A percentile compares a stretch with the other conserved stretches of the same genome.
phyloP scores from a whole-genome alignment of 2,797 vertebrate genomes.

The Rhynchonycteris naso region DNA sequence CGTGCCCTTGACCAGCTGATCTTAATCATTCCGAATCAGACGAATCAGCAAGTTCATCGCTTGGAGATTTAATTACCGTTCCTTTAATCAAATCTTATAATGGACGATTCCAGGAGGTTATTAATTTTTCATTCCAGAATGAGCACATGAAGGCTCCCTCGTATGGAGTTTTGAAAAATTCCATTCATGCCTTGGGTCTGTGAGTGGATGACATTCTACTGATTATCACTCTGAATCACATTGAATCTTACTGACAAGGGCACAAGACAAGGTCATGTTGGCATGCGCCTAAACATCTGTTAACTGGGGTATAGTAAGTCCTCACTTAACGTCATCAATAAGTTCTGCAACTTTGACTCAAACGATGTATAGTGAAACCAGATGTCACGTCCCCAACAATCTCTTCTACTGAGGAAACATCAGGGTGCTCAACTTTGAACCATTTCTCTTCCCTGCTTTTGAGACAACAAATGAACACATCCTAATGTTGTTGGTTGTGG shows the following conservation, averaged over 20 bases:
- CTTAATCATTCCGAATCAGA: constrained; percentile 45
- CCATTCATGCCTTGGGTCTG: constrained; percentile 39
- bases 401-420: not conserved
- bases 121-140: constrained; percentile 73
- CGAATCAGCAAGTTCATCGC: constrained; percentile 60
- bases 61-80: constrained; percentile 68
- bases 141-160: constrained; percentile 24
- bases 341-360: not conserved
- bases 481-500: not conserved
- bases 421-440: not conserved
- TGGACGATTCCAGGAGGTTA: constrained; percentile 63
- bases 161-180: constrained; percentile 66
- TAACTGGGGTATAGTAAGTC: too few species aligned
- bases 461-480: not conserved
- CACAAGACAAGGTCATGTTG: not conserved
- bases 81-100: constrained; percentile 70
- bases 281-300: not conserved
- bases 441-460: not conserved
- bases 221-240: not conserved
- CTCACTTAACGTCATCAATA: not conserved
- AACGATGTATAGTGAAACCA: not conserved
- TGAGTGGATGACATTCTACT: not conserved
- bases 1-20: constrained; percentile 61
- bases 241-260: not conserved
- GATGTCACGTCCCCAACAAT: not conserved